A percentile compares a stretch with the other conserved stretches of the same genome.
Conservation (phyloP, 2,797 vertebrate species). For the Chaenodraco wilsoni region DNA sequence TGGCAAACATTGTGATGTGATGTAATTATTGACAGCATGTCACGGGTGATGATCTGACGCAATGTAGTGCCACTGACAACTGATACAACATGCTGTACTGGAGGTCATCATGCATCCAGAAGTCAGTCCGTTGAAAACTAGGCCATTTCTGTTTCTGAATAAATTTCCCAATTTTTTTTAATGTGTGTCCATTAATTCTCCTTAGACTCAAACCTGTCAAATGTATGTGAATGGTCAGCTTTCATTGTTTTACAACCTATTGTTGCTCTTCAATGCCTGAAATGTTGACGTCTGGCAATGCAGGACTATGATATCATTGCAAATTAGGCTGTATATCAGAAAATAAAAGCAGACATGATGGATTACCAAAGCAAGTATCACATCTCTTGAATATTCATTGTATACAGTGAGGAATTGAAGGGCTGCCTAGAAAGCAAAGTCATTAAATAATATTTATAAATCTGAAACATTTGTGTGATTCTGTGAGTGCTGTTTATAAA, state of each 20-base stretch:
- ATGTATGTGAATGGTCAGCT: not conserved
- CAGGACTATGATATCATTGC: not conserved
- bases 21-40: constrained; percentile 32
- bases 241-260: not conserved
- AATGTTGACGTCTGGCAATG: not conserved
- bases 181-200: not conserved
- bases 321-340: constrained; percentile 5
- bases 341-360: constrained; percentile 1
- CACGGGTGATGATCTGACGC: constrained; percentile 23
- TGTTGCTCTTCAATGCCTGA: not conserved
- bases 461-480: not conserved
- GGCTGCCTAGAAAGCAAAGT: not conserved
- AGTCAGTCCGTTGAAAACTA: too few species aligned
- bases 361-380: not conserved
- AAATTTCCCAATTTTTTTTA: not conserved
- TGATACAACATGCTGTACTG: not conserved
- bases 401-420: not conserved
- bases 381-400: not conserved
- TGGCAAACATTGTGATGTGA: constrained; percentile 45
- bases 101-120: constrained; percentile 20
- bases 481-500: not conserved
- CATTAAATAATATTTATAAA: not conserved
- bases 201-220: not conserved
- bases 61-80: constrained; percentile 28
- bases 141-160: too few species aligned